Base-by-base conservation (phyloP, 2,113 vertebrate species). In the Channa argus region DNA sequence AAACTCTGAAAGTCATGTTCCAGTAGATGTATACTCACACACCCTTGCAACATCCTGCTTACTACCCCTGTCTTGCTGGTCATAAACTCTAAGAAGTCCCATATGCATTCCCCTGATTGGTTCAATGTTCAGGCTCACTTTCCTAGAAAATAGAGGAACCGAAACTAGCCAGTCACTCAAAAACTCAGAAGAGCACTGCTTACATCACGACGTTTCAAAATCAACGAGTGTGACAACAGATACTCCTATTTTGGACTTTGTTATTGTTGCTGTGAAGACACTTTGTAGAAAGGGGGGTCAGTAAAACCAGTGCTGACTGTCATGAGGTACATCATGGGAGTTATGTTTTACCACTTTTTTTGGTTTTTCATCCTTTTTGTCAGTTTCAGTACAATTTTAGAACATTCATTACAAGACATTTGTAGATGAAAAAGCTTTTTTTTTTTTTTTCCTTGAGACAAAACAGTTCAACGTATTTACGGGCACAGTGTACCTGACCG, bases 101-200 rank as follows among this genome's bases (percentile, higher is more conserved):
- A 63, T 3, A 0, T 53, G 24, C 36, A 52, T 6, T 11, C 55
- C 47, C 34, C 37, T 33, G 3, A 58, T 10, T 9, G 6, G 43
- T 49, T 61, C 44, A 50, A 58, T 69, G 41, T 38, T 68, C 36
- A 15, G 10, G 1, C 44, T 54, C n/a, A 34, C 6, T 67, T 89
- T 86, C 79, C 66, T 86, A 82, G 84, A 90, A 77, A 79, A 62
- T 43, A 75, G 41, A 84, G 77, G 74, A 89, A 80, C 74, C 67
- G 73, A 86, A 72, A 71, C 50, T 8, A 5, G 0, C 44, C 9
- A 9, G 14, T 46, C 12, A 52, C 39, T 2, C 12, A 6, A 39
- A 66, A 73, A 77, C 56, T 43, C 8, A 52, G 37, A 66, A 46
- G 52, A 34, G 5, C n/a, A 50, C 38, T 58, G 11, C 8, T 58